Evolutionary conservation across 2,113 vertebrate species (phyloP).

Genomic region (Nyctereutes procyonoides): DNA sequence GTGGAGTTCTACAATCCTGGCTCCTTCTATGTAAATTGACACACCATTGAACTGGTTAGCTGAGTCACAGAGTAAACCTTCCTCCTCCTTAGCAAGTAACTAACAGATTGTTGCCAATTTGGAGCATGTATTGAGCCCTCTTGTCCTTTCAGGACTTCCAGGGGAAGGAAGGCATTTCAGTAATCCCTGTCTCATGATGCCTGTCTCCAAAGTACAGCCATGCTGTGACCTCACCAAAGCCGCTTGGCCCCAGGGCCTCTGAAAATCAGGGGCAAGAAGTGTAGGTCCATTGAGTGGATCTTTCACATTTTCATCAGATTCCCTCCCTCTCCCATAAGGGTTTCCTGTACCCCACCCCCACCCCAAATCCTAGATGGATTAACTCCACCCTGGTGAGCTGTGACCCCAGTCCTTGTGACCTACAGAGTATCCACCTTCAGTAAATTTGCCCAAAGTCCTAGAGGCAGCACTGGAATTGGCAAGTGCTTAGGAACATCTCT

Average conservation of each 20-base stretch:
- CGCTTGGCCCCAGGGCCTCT: background rate
- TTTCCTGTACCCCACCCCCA: background rate
- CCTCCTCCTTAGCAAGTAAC: background rate
- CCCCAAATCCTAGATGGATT: background rate
- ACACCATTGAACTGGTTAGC: background rate
- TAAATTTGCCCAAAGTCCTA: background rate
- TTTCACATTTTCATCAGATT: background rate
- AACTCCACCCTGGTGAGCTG: background rate
- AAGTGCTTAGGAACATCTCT: background rate
- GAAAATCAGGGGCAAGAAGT: background rate
- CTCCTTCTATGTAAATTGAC: background rate
- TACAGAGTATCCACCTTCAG: background rate
- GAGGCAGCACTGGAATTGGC: background rate
- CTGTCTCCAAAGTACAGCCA: background rate
- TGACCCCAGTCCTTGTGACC: background rate
- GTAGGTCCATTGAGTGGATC: background rate
- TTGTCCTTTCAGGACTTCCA: background rate
- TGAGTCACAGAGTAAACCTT: background rate
- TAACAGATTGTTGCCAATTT: background rate
- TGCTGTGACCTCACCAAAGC: background rate
- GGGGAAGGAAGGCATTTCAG: background rate
- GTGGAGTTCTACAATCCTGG: background rate
- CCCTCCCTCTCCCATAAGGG: background rate
- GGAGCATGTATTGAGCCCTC: background rate
- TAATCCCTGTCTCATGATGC: no score